These are phyloP conservation scores for Hirtodrosophila confusa DNA, from an alignment of 2,888 invertebrate species.

Conservation along the genomic window DNA sequence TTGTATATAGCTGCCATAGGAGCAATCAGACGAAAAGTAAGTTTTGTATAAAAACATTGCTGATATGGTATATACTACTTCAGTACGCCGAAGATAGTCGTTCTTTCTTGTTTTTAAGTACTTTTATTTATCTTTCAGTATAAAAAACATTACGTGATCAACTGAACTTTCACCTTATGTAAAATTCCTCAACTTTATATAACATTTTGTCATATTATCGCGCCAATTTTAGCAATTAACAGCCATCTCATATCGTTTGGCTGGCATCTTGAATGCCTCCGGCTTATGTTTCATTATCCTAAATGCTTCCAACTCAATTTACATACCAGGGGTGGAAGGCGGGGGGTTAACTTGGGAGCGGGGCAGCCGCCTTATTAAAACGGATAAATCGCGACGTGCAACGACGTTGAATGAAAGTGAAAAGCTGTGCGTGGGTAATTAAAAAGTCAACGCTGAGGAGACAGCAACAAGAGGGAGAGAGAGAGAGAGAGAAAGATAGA, in stretches of 20 bases:
- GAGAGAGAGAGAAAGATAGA: slow-evolving; percentile 9
- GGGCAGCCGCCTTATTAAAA: slow-evolving; percentile 65
- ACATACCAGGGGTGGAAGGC: slow-evolving; percentile 31
- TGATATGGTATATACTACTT: neutral
- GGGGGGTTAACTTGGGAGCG: slow-evolving; percentile 1
- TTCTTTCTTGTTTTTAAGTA: too few species aligned
- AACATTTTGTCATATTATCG: slow-evolving; percentile 33
- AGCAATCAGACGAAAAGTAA: too few species aligned
- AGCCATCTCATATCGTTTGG: slow-evolving; percentile 25
- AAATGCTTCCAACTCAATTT: slow-evolving; percentile 69
- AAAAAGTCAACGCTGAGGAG: slow-evolving; percentile 55
- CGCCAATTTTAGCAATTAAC: slow-evolving; percentile 53
- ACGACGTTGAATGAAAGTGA: slow-evolving; percentile 73
- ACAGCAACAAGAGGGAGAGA: neutral
- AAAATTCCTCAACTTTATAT: neutral
- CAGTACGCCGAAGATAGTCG: too few species aligned
- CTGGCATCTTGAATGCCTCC: slow-evolving; percentile 34
- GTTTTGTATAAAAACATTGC: too few species aligned
- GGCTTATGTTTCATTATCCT: slow-evolving; percentile 61
- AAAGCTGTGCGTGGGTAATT: slow-evolving; percentile 80
- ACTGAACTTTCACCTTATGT: slow-evolving; percentile 2
- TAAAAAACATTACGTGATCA: neutral
- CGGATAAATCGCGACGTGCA: slow-evolving; percentile 80
- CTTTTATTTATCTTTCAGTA: too few species aligned
- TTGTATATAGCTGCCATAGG: too few species aligned